Evolutionary conservation across 1,140 invertebrate species (phyloP).

Genomic region (Halictus rubicundus): DNA sequence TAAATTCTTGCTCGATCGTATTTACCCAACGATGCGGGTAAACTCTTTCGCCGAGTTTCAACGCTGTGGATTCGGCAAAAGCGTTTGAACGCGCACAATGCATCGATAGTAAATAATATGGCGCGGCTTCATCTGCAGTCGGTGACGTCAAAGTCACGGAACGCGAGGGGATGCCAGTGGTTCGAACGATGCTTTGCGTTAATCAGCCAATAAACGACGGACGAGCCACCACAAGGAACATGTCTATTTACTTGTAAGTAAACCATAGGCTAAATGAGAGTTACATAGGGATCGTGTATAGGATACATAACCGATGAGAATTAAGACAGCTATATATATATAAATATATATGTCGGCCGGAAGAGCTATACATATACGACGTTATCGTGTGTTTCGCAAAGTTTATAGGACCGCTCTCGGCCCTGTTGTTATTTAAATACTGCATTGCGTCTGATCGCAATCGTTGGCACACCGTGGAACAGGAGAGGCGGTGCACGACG

Average conservation of each 20-base stretch:
- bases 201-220: not conserved
- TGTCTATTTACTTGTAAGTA: not conserved
- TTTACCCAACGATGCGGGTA: not conserved
- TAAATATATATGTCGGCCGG: not conserved
- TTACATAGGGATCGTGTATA: too few relatives aligned
- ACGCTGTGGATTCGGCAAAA: not conserved
- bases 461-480: not conserved
- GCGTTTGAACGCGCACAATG: constrained; percentile 1
- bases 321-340: not conserved
- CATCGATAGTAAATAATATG: constrained; percentile 58
- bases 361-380: not conserved
- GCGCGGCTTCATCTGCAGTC: constrained; percentile 54
- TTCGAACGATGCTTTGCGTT: not conserved
- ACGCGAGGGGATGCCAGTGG: constrained; percentile 26
- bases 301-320: too few relatives aligned
- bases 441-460: constrained; percentile 19
- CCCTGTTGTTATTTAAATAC: not conserved
- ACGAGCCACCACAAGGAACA: constrained; percentile 10
- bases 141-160: constrained; percentile 52
- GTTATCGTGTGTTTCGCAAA: not conserved
- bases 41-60: not conserved
- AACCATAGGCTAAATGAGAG: not conserved
- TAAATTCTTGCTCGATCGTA: not conserved
- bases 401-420: not conserved
- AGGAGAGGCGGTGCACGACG: not conserved